Conservation (phyloP, 2,888 invertebrate genomes). For the Drosophila borealis region DNA sequence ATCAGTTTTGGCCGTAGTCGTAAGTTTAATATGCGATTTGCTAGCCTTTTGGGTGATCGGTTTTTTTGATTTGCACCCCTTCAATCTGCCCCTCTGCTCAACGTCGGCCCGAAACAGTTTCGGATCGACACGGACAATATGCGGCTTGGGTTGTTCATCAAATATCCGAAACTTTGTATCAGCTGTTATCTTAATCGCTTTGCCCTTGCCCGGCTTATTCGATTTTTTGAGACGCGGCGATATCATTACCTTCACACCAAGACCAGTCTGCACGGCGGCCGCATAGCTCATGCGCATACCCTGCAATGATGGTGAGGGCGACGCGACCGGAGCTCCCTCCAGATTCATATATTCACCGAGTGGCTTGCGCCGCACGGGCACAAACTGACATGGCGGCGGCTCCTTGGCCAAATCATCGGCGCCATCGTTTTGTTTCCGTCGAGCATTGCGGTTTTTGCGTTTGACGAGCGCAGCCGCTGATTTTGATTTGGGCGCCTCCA, state of each 20-base stretch:
- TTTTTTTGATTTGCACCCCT: conserved; percentile 34
- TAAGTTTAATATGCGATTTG: conserved; percentile 15
- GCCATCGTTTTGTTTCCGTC: conserved; percentile 25
- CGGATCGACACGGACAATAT: conserved; percentile 50
- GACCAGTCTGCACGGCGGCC: conserved; percentile 52
- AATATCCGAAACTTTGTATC: conserved; percentile 52
- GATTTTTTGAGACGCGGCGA: conserved; percentile 45
- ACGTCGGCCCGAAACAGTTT: conserved; percentile 40
- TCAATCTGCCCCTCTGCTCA: conserved; percentile 27
- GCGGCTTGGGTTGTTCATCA: conserved; percentile 55
- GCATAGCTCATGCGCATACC: conserved; percentile 59
- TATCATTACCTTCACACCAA: conserved; percentile 50
- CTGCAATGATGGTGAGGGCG: conserved; percentile 17
- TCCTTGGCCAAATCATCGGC: conserved; percentile 32
- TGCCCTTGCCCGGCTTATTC: conserved; percentile 41
- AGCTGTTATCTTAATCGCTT: conserved; percentile 23
- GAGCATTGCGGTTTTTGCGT: conserved; percentile 45
- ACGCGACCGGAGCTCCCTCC: conserved; percentile 25
- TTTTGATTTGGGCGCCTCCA: conserved; percentile 59
- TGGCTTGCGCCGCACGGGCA: conserved; percentile 60
- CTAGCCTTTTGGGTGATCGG: conserved; percentile 11
- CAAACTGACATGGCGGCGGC: conserved; percentile 33
- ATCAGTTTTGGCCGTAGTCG: background rate
- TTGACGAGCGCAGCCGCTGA: conserved; percentile 53
- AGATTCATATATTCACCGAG: conserved; percentile 56